Evolutionary conservation across 2,888 invertebrate species (phyloP).

Genomic region (Eucera pruinosa): DNA sequence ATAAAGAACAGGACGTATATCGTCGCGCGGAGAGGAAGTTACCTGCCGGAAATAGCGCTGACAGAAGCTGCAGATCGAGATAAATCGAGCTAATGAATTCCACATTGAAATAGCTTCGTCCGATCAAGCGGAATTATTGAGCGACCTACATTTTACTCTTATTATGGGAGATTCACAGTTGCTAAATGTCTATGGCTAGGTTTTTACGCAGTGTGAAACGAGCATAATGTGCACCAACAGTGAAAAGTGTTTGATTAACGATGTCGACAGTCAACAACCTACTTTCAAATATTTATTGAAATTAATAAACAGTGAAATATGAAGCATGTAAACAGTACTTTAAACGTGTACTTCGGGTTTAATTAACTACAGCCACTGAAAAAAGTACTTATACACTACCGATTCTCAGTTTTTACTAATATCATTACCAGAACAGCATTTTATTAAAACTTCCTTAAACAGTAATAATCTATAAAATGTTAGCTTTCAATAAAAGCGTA

Average conservation of each 20-base stretch:
- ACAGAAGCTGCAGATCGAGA: constrained; percentile 68
- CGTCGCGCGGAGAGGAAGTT: constrained; percentile 57
- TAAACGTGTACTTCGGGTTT: no score
- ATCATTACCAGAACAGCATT: no score
- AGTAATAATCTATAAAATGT: no score
- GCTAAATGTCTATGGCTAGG: constrained; percentile 27
- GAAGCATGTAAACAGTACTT: no score
- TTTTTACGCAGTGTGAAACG: neutral
- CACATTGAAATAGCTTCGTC: constrained; percentile 74
- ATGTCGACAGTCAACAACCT: neutral
- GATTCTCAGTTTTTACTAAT: no score
- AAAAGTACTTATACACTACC: no score
- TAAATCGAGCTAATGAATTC: constrained; percentile 79
- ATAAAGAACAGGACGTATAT: constrained; percentile 44
- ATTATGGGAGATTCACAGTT: constrained; percentile 55
- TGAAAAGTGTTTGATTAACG: constrained; percentile 4
- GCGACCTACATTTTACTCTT: constrained; percentile 76
- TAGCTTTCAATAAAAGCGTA: no score
- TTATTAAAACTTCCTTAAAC: no score
- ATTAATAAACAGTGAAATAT: no score
- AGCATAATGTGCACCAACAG: neutral
- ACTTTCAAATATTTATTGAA: neutral
- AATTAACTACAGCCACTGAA: no score
- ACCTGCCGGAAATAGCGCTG: constrained; percentile 62
- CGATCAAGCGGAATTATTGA: constrained; percentile 77